Conservation (phyloP, 2,797 vertebrate genomes). For the Neosalanx taihuensis region DNA sequence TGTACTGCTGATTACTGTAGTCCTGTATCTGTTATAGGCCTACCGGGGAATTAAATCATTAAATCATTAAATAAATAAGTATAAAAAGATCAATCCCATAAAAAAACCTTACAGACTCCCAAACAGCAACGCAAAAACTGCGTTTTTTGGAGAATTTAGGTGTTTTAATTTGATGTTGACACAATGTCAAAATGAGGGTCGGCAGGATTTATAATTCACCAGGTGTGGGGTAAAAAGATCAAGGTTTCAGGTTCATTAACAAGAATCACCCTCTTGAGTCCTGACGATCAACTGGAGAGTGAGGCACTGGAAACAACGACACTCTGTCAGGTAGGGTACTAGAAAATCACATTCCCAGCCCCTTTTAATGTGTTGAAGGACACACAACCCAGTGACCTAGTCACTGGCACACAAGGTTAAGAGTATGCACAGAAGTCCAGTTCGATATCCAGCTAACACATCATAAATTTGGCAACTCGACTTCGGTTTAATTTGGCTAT, state of each 20-base stretch:
- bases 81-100: background rate
- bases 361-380: background rate
- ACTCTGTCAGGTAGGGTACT: slow-evolving; percentile 2
- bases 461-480: too few species aligned
- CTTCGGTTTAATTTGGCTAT: too few species aligned
- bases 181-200: slow-evolving; percentile 19
- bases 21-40: too few species aligned
- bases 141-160: background rate
- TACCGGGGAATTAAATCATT: too few species aligned
- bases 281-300: background rate
- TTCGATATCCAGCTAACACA: too few species aligned
- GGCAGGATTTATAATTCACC: slow-evolving; percentile 2
- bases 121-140: slow-evolving; percentile 36
- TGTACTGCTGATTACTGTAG: too few species aligned
- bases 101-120: slow-evolving; percentile 6
- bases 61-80: too few species aligned
- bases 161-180: background rate
- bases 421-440: too few species aligned
- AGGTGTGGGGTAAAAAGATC: slow-evolving; percentile 16
- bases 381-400: background rate
- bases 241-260: slow-evolving; percentile 4
- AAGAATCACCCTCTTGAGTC: too few species aligned
- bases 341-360: slow-evolving; percentile 36
- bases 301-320: slow-evolving; percentile 15
- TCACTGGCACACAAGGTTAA: background rate